Base-by-base conservation (phyloP, 2,888 invertebrate species). In the Hermaeophaga mercurialis region DNA sequence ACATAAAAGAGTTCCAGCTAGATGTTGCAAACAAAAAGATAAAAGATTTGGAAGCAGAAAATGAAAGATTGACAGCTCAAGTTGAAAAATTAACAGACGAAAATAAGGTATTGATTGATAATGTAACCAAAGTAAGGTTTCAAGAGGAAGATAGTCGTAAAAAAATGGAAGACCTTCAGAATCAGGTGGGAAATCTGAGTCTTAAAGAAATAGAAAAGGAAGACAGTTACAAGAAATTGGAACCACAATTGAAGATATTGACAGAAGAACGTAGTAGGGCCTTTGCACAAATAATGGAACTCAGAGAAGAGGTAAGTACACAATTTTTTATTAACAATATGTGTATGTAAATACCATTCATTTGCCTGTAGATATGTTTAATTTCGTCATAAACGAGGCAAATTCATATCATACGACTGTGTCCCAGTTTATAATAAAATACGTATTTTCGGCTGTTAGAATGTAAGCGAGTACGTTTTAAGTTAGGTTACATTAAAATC, bases 21-120 rank as follows among this genome's bases (percentile, higher is more conserved):
- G 68, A 70, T 11, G 49, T 63, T 1, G 68, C 67, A 7, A 68
- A 69, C 26, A 67, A 69, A 28, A 71, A 68, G 58, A 61, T 70
- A 4, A 59, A 60, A 52, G 65, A 68, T 14, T 54, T 72, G 11
- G 67, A 71, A 55, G 19, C 17, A 4, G 41, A 26, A 11, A n/a
- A 61, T 5, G 33, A 59, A 34, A 50, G 57, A 28, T 22, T 64
- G 36, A 9, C 8, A 14, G 46, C 36, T 11, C n/a, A n/a, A n/a
- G 3, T 41, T 6, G 33, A 59, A 36, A 50, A 58, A 28, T 24
- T 65, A 33, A 11, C 3, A 5, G 45, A 28, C n/a, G 8, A 33
- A 14, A 36, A 36, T 14, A 19, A 38, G 24, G 15, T 4, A 19
- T 19, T 3, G 3, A 11, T 19, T 7, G 8, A 19, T n/a, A 11